These are phyloP conservation scores for Tachina fera DNA, from an alignment of 2,888 invertebrate species.

Conservation along the genomic window DNA sequence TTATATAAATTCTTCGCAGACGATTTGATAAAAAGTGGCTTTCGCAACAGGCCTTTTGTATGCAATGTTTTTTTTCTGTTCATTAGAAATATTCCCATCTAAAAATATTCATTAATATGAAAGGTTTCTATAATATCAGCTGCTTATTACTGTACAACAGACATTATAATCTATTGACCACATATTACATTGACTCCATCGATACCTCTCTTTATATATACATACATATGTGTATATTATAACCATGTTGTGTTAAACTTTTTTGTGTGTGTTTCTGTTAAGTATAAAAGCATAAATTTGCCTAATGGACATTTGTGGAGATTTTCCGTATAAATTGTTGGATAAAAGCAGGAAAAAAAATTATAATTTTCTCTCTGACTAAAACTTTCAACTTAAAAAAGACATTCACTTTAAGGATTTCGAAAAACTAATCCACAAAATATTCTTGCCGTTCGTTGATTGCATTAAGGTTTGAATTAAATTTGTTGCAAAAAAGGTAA, in stretches of 20 bases:
- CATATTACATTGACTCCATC: neutral
- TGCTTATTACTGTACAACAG: too few species aligned
- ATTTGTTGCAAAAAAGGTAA: constrained; percentile 52
- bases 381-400: constrained; percentile 21
- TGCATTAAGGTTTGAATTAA: constrained; percentile 63
- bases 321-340: constrained; percentile 4
- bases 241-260: neutral
- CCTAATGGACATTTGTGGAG: constrained; percentile 28
- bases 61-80: too few species aligned
- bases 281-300: constrained; percentile 32
- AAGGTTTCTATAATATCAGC: too few species aligned
- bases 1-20: too few species aligned
- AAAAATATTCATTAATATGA: too few species aligned
- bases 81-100: too few species aligned
- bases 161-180: neutral
- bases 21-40: too few species aligned
- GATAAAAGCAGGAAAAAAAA: neutral
- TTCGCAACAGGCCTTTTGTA: too few species aligned
- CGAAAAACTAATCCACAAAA: constrained; percentile 30
- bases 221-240: neutral
- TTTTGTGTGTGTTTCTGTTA: neutral
- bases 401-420: constrained; percentile 27
- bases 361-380: neutral
- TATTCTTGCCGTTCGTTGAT: constrained; percentile 58
- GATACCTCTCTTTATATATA: too few species aligned